A percentile compares a stretch with the other conserved stretches of the same genome.
These are phyloP conservation scores for Microctenopoma steveboyesi DNA, from an alignment of 2,797 vertebrate genomes.

Conservation along the genomic window DNA sequence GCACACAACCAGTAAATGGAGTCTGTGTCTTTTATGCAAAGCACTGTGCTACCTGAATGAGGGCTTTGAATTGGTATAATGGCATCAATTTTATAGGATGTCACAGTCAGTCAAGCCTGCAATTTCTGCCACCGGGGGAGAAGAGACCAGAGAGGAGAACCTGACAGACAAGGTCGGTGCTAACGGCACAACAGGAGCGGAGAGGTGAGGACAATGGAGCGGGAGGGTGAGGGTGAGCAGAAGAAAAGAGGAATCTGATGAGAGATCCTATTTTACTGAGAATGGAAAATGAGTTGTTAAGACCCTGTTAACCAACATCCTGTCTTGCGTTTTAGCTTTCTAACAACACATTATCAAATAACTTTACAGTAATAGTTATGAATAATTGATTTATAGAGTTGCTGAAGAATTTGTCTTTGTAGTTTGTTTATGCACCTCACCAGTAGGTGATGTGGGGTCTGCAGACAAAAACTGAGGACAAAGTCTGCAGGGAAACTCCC, in stretches of 20 bases:
- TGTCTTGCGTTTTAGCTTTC: not conserved
- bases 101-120: constrained; percentile 62
- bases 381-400: too few relatives aligned
- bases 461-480: not conserved
- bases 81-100: constrained; percentile 54
- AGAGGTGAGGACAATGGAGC: constrained; percentile 28
- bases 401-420: too few relatives aligned
- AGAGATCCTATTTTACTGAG: not conserved
- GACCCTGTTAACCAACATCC: not conserved
- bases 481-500: constrained; percentile 4
- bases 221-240: not conserved
- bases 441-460: too few relatives aligned
- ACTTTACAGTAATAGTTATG: too few relatives aligned
- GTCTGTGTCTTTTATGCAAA: constrained; percentile 18
- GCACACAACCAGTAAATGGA: constrained; percentile 17
- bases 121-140: constrained; percentile 44
- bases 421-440: too few relatives aligned
- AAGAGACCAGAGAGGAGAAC: constrained; percentile 21
- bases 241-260: constrained; percentile 1
- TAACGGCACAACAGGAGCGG: constrained; percentile 25
- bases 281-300: not conserved
- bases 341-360: too few relatives aligned
- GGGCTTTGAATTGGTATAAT: constrained; percentile 36
- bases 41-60: constrained; percentile 32
- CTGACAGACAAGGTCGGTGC: constrained; percentile 47